Conservation (phyloP, 2,113 vertebrate genomes). For the Epinephelus lanceolatus region DNA sequence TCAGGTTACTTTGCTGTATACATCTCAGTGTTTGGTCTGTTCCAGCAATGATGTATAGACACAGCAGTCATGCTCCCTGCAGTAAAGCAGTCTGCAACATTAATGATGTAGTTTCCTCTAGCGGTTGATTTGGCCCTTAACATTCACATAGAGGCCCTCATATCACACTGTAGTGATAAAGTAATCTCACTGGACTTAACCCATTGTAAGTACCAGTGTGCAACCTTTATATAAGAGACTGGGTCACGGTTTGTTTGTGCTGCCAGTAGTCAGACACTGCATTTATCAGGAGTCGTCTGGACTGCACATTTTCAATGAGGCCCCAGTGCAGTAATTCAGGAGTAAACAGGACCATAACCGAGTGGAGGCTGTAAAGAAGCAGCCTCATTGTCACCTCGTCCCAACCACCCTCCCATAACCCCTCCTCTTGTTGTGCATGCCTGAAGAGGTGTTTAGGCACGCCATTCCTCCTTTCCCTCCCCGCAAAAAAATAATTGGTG, state of each 20-base stretch:
- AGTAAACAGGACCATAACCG: conserved; percentile 70
- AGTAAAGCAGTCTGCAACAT: conserved; percentile 12
- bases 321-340: conserved; percentile 53
- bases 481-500: conserved; percentile 65
- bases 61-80: conserved; percentile 7
- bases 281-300: conserved; percentile 81
- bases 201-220: conserved; percentile 1
- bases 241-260: conserved; percentile 59
- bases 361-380: conserved; percentile 65
- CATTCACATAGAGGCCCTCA: not conserved
- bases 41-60: conserved; percentile 43
- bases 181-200: conserved; percentile 14
- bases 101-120: conserved; percentile 25
- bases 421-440: conserved; percentile 64
- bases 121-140: conserved; percentile 4
- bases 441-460: conserved; percentile 70
- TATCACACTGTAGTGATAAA: conserved; percentile 24
- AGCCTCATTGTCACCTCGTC: conserved; percentile 72
- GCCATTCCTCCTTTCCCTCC: conserved; percentile 62
- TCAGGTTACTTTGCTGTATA: conserved; percentile 38
- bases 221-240: conserved; percentile 54
- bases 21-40: conserved; percentile 52
- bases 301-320: conserved; percentile 68
- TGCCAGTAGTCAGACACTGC: conserved; percentile 74
- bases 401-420: conserved; percentile 17